Evolutionary conservation across 2,113 vertebrate species (phyloP), one percentile per base, ranked within the genome.

Genomic region (Geothlypis trichas): DNA sequence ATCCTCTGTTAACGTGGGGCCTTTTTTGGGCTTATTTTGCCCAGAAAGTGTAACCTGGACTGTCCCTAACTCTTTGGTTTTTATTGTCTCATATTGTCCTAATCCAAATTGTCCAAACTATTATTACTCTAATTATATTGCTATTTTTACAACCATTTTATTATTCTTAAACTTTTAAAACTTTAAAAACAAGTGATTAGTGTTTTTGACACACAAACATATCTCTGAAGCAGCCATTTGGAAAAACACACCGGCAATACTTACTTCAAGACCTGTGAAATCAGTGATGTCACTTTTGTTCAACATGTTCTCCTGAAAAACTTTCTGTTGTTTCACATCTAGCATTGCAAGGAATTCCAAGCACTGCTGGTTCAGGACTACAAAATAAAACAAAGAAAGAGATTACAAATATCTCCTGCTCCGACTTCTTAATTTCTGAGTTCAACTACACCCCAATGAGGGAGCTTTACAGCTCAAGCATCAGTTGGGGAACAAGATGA

Each of bases 271-370:
- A 26, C 97, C 88, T 24, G 98, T 98, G 28, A 98, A 84, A 12
- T 99, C 98, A 69, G 96, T 96, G 39, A 97, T 92, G 52, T 78
- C 93, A 65, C 85, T 94, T 79, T 68, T 96, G 77, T 79, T 95
- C 11, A 96, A 88, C 10, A 90, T 88, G 31, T 95, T 98, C 67
- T 97, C 98, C 95, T 98, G 98, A 92, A 98, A 97, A 59, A 94
- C 89, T 66, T 97, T 98, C 97, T 98, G 98, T 74, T 99, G 98
- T 61, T 97, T 98, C 72, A 98, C 86, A 67, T 98, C 98, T 16
- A 99, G 96, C 98, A 99, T 97, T 46, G 98, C 98, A 21, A 99
- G 96, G 31, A 98, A 97, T 96, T 99, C 99, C 96, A 98, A 93
- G 88, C 97, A 98, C 92, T 98, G 98, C 66, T 97, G 98, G 79